phyloP scores from a whole-genome alignment of 2,888 invertebrate species.

The Papilio gigon region DNA sequence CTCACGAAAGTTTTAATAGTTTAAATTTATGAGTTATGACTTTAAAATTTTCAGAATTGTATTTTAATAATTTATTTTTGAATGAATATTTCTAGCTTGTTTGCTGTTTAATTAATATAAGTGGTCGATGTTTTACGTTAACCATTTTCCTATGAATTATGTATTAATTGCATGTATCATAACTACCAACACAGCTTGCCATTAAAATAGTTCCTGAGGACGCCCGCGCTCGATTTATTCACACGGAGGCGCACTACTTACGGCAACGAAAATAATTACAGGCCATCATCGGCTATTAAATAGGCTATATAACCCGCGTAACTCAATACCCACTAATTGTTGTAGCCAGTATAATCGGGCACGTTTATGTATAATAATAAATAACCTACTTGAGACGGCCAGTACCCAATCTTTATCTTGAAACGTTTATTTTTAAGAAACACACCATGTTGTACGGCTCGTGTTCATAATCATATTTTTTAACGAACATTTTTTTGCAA shows the following conservation, averaged over 20 bases:
- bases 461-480: too few species aligned
- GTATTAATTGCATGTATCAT: slow-evolving; percentile 29
- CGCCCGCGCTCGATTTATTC: slow-evolving; percentile 27
- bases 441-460: not conserved
- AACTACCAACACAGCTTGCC: not conserved
- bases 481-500: too few species aligned
- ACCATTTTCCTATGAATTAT: slow-evolving; percentile 30
- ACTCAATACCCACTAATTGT: slow-evolving; percentile 64
- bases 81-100: not conserved
- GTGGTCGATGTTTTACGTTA: slow-evolving; percentile 6
- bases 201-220: slow-evolving; percentile 39
- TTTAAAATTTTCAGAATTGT: too few species aligned
- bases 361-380: slow-evolving; percentile 56
- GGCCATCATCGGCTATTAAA: slow-evolving; percentile 64
- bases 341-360: slow-evolving; percentile 55
- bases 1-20: too few species aligned
- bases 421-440: not conserved
- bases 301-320: slow-evolving; percentile 64
- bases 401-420: not conserved
- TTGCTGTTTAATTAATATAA: slow-evolving; percentile 9
- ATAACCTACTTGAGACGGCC: slow-evolving; percentile 52
- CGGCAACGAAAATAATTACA: slow-evolving; percentile 65
- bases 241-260: slow-evolving; percentile 47
- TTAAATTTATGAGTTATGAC: too few species aligned
- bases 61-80: too few species aligned